These are phyloP conservation scores for Periplaneta americana DNA, from an alignment of 1,140 invertebrate genomes.

Conservation along the genomic window DNA sequence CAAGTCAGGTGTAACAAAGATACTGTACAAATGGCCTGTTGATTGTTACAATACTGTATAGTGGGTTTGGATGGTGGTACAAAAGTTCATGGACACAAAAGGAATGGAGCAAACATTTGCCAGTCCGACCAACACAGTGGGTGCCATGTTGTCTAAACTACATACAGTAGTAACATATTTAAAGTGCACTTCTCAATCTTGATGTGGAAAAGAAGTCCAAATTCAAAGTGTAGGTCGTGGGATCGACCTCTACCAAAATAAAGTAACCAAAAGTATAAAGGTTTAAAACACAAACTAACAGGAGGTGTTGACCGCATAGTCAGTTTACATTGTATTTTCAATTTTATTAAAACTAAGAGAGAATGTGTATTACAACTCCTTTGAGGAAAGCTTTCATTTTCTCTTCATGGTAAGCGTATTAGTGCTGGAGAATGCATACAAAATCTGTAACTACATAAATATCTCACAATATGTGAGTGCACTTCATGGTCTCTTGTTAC, in stretches of 20 bases:
- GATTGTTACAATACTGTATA: not conserved
- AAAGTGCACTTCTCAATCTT: not conserved
- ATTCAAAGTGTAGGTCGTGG: not conserved
- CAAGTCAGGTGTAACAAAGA: not conserved
- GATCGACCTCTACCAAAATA: not conserved
- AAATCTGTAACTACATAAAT: conserved; percentile 1
- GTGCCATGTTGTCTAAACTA: not conserved
- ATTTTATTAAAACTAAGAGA: not conserved
- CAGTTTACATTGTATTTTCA: not conserved
- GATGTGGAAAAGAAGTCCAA: not conserved
- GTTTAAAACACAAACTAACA: not conserved
- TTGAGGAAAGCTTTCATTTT: not conserved
- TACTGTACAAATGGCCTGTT: not conserved
- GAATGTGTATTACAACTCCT: not conserved
- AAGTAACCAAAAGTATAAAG: not conserved
- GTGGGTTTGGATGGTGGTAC: not conserved
- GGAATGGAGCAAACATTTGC: not conserved
- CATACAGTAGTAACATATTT: not conserved
- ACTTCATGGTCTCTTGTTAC: not conserved
- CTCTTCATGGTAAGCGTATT: conserved; percentile 11
- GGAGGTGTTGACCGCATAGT: not conserved
- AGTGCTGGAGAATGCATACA: conserved; percentile 15
- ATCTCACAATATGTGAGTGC: not conserved
- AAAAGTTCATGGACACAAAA: not conserved
- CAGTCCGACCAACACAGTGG: no score